Base-by-base conservation (phyloP, 2,797 vertebrate species). In the Artibeus jamaicensis region DNA sequence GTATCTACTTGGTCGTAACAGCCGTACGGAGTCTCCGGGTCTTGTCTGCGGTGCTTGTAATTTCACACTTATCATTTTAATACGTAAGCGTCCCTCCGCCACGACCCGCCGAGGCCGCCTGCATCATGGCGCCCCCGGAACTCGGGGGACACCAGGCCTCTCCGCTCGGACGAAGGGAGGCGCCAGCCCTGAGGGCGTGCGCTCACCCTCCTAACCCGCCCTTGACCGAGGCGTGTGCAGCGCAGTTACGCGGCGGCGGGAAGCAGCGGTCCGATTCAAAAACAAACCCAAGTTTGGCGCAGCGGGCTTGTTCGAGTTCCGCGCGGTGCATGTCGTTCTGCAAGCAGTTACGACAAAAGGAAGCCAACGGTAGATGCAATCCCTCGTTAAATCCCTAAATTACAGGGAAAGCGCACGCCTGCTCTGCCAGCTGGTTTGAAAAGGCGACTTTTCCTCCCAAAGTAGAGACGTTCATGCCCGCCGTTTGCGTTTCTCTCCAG, bases 401-500 rank as follows among this genome's bases (percentile, higher is more conserved):
- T 0, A 5, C 2, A 9, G 68, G n/a, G 0, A 6, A n/a, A 1
- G 29, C 8, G 0, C 4, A 1, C 1, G 16, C 21, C 50, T 39
- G 34, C 50, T 24, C 18, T 0, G 32, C 12, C 1, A 34, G 26
- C 1, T 0, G 55, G 5, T 37, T 34, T 0, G n/a, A 46, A 22
- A 34, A 6, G 42, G 34, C 19, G 3, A 0, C 10, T 18, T 37
- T 5, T 19, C 22, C 0, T 76, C 3, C 3, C 62, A 24, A 19
- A 4, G 0, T 0, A 0, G 0, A 9, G 14, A 9, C 3, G 4
- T 37, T 42, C 5, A 6, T 19, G 9, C n/a, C 5, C 1, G 11
- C 12, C 2, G 7, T 50, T 4, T 0, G n/a, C 26, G 24, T 48
- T 8, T 87, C 26, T 68, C 5, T 94, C 93, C 93, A 98, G 98